A percentile compares a stretch with the other conserved stretches of the same genome.
Conservation (phyloP, 2,113 vertebrate species). For the Copsychus sechellarum region DNA sequence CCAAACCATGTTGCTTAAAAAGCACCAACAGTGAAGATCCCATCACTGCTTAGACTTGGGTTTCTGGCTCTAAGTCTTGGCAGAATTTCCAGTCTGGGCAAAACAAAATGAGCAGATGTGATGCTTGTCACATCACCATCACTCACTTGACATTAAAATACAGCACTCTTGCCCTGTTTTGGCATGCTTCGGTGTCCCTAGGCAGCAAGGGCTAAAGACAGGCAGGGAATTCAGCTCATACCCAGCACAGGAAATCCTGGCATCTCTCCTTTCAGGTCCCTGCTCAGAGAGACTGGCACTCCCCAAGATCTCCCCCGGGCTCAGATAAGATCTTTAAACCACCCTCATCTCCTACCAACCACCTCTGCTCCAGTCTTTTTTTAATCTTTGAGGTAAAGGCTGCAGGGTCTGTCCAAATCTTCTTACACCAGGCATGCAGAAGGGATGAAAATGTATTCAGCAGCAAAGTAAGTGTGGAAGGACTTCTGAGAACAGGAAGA, state of each 20-base stretch:
- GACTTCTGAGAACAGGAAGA: background rate
- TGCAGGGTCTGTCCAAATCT: background rate
- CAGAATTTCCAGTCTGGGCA: background rate
- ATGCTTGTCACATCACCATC: background rate
- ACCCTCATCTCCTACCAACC: background rate
- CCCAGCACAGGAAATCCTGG: background rate
- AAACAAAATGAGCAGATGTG: background rate
- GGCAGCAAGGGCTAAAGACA: background rate
- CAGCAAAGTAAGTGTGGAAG: background rate
- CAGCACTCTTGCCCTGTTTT: accelerated
- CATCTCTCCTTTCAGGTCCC: background rate
- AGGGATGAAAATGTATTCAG: background rate
- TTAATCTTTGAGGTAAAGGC: background rate
- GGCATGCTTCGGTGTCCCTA: background rate
- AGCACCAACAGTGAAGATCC: background rate
- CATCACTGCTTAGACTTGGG: background rate
- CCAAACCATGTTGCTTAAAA: background rate
- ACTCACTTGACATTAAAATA: background rate
- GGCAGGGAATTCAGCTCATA: background rate
- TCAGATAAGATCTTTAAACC: background rate
- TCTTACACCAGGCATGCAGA: background rate
- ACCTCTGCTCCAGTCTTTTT: accelerated
- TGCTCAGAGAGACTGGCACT: background rate
- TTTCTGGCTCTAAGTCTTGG: background rate
- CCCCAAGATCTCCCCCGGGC: background rate